Evolutionary conservation across 2,888 invertebrate genomes (phyloP), one percentile per base, ranked within the genome.

Genomic region (Drosophila tripunctata): DNA sequence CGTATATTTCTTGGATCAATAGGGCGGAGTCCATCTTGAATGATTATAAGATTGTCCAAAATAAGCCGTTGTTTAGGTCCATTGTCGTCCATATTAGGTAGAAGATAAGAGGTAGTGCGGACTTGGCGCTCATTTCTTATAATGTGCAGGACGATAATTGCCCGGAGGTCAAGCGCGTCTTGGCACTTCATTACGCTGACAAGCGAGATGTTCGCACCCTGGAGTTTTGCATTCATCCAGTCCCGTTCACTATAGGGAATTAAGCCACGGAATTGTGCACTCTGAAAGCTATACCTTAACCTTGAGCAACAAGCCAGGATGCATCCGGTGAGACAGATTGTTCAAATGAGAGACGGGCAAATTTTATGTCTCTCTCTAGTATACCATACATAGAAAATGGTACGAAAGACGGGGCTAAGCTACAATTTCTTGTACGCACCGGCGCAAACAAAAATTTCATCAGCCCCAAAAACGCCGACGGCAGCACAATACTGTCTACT

Each of bases 201-300:
- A 62, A 55, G n/a, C 40, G 47, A 2, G 54, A 61, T 10, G 19
- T 45, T 2, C 41, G 54, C 1, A 61, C 52, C 2, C 35, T 61
- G 1, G 54, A 52, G 10, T 31, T n/a, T n/a, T n/a, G n/a, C n/a
- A n/a, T n/a, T n/a, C n/a, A n/a, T n/a, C n/a, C n/a, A n/a, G n/a
- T n/a, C n/a, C n/a, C n/a, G n/a, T n/a, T n/a, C n/a, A n/a, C n/a
- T n/a, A n/a, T n/a, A n/a, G n/a, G n/a, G n/a, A n/a, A n/a, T n/a
- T n/a, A n/a, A n/a, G n/a, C n/a, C n/a, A n/a, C n/a, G n/a, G n/a
- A n/a, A n/a, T n/a, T n/a, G n/a, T n/a, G n/a, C n/a, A n/a, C n/a
- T n/a, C n/a, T n/a, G n/a, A n/a, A n/a, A n/a, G n/a, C n/a, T n/a
- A n/a, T n/a, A n/a, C n/a, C n/a, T n/a, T n/a, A n/a, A n/a, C n/a